Base-by-base conservation (phyloP, 2,113 vertebrate species). In the Panthera leo region DNA sequence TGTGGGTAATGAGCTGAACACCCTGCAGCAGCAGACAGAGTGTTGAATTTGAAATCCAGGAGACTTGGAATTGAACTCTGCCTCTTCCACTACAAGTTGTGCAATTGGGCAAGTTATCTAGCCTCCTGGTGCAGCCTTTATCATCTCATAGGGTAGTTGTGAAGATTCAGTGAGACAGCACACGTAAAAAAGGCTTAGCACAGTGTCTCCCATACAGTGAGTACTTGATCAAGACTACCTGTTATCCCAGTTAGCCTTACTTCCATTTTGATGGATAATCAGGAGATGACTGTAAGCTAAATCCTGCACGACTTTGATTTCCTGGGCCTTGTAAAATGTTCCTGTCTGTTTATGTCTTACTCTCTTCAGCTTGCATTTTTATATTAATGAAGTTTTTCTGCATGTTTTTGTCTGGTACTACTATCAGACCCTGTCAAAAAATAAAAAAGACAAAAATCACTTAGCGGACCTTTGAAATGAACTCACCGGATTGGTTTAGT, bases 321-420 rank as follows among this genome's bases (percentile, higher is more conserved):
- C 48, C 5, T 83, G 55, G 21, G 65, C 95, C 82, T 96, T 98
- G 75, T 96, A 71, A 97, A 94, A 70, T 96, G 79, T 84, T 87
- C 36, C 19, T 97, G 91, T 51, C 68, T 89, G 73, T 98, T 93
- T 97, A 61, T 94, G 84, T 88, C 93, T 97, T 91, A 78, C 96
- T 97, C 88, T 94, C 93, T 96, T 98, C 97, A 98, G 48, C 97
- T 98, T 98, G 98, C 96, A 97, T 98, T 98, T 98, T 95, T 95
- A 98, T 83, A 98, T 97, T 98, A 0, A 97, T 98, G 98, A 97
- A 98, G 45, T 97, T 91, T 97, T 98, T 96, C 98, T 99, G 99
- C 99, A 99, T 98, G 98, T 98, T 98, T 98, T 73, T 98, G 95
- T 98, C 97, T 99, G 98, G 98, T 99, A 98, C 97, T 92, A 89